Base-by-base conservation (phyloP, 64 coral and sea anemone genomes). In the Pocillopora damicornis region DNA sequence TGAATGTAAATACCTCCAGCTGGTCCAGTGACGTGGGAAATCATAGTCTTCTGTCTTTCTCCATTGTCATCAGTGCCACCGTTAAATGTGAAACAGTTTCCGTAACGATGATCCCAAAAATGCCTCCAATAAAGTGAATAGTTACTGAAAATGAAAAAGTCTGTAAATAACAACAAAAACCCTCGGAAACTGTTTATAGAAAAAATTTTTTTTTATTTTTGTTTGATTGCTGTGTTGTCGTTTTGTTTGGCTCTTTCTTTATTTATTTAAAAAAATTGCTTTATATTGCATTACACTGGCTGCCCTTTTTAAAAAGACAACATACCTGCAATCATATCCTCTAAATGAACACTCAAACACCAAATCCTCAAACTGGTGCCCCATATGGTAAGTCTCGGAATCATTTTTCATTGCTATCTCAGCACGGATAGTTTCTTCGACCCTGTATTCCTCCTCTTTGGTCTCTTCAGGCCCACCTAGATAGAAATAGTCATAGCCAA, bases 31-130 rank as follows among this genome's bases (percentile, higher is more conserved):
- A 75, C 74, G 86, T 88, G 88, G 0, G 89, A 82, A 1, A 37
- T 1, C 15, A 95, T 51, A n/a, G 89, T 42, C 25, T 30, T 64
- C 37, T 88, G 77, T 15, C 26, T 35, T 77, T 63, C 11, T 4
- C 93, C 89, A 15, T 74, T 20, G 37, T 91, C 26, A 67, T 91
- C 63, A 9, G 13, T 22, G 7, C 93, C 93, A 36, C 89, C 83
- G 68, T 95, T 95, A 60, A 95, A 95, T 42, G 86, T 91, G 23
- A 62, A 95, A 26, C 93, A 95, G 89, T 95, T 95, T 13, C 93
- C 93, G 79, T 73, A 91, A 15, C 86, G 89, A 36, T 80, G 88
- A 38, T 95, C 76, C 93, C 93, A 95, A 15, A 77, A 73, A 22
- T 58, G 63, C 7, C 60, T 18, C 93, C 93, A 94, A 74, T 74